These are phyloP conservation scores for Cephus cinctus DNA, from an alignment of 1,140 invertebrate genomes.

Conservation along the genomic window DNA sequence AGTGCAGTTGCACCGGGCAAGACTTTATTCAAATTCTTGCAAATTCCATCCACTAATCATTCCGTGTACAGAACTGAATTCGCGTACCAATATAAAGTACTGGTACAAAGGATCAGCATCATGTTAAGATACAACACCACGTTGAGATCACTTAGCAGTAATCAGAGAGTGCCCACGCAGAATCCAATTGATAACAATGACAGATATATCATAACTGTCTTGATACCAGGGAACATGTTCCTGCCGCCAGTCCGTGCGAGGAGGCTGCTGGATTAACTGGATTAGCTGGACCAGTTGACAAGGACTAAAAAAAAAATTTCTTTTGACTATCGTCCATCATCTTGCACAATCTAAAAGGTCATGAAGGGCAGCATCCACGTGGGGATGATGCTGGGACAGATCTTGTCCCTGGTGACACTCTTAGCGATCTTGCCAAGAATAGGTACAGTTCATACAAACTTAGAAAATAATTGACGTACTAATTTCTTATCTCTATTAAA, in stretches of 20 bases:
- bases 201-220: slow-evolving; percentile 27
- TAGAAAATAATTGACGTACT: background rate
- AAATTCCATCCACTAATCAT: too few species aligned
- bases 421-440: background rate
- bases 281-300: too few species aligned
- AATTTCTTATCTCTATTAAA: background rate
- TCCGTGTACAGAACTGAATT: background rate
- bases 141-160: background rate
- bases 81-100: too few species aligned
- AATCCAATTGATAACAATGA: slow-evolving; percentile 24
- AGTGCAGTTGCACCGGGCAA: background rate
- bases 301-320: too few species aligned
- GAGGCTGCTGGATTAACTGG: slow-evolving; percentile 28
- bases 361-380: slow-evolving; percentile 28
- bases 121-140: too few species aligned
- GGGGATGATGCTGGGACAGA: slow-evolving; percentile 13
- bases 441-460: background rate
- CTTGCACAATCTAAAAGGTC: slow-evolving; percentile 23
- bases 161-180: slow-evolving; percentile 2
- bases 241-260: slow-evolving; percentile 34
- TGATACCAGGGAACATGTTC: slow-evolving; percentile 34
- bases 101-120: too few species aligned
- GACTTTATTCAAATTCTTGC: background rate
- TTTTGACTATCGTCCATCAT: too few species aligned
- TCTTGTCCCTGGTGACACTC: slow-evolving; percentile 20